Conservation (phyloP, 2,113 vertebrate genomes). For the Syngnathus scovelli region DNA sequence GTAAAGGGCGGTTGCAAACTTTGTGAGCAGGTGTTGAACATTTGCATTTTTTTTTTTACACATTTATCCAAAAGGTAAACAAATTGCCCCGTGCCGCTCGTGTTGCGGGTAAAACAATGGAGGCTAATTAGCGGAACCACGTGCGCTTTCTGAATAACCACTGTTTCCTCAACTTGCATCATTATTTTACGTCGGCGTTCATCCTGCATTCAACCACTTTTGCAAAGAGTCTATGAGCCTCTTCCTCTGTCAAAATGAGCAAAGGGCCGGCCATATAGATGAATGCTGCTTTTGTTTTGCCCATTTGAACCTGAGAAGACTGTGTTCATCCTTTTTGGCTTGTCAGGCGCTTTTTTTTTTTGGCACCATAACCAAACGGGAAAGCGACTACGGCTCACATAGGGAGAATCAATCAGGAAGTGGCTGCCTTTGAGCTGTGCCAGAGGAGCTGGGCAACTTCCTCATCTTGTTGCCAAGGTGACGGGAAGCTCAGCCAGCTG, state of each 20-base stretch:
- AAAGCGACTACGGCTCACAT: conserved; percentile 54
- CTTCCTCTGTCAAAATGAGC: conserved; percentile 54
- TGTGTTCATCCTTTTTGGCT: conserved; percentile 50
- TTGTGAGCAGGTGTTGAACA: not conserved
- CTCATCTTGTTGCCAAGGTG: conserved; percentile 64
- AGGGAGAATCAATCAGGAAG: conserved; percentile 69
- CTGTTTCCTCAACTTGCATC: conserved; percentile 11
- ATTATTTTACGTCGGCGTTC: conserved; percentile 25
- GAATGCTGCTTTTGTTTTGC: conserved; percentile 59
- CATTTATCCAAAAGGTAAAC: not conserved
- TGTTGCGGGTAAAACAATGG: not conserved
- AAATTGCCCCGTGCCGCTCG: not conserved
- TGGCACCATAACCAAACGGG: not conserved
- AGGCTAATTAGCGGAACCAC: conserved; percentile 15
- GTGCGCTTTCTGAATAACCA: not conserved
- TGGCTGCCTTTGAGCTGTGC: conserved; percentile 65
- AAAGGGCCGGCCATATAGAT: conserved; percentile 47
- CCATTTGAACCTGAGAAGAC: conserved; percentile 58
- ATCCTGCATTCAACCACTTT: conserved; percentile 28
- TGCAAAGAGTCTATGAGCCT: conserved; percentile 51
- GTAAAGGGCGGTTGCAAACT: not conserved
- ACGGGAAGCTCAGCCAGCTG: conserved; percentile 63
- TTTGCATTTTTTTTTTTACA: not conserved
- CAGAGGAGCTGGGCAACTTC: conserved; percentile 67
- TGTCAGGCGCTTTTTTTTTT: conserved; percentile 19